phyloP scores from a whole-genome alignment of 2,113 vertebrate species.

The Perca fluviatilis region DNA sequence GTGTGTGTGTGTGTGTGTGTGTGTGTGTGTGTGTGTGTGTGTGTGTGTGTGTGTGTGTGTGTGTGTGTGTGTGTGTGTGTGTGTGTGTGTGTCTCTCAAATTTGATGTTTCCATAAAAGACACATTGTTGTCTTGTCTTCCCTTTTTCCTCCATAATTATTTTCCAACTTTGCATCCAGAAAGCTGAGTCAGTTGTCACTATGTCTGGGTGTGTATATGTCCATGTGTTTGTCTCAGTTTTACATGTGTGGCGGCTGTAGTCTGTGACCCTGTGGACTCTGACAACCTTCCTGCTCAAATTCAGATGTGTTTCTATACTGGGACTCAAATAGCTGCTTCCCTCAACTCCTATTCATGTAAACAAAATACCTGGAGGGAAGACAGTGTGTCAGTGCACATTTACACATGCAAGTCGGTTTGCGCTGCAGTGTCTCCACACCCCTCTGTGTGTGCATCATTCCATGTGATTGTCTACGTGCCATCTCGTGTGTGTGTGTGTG shows the following conservation, averaged over 20 bases:
- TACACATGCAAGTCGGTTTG: slow-evolving; percentile 8
- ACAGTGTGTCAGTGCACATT: slow-evolving; percentile 42
- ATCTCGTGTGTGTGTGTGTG: slow-evolving; percentile 24
- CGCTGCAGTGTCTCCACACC: slow-evolving; percentile 12
- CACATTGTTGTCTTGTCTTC: slow-evolving; percentile 33
- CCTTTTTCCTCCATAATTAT: background rate
- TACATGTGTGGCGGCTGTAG: background rate
- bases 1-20: background rate
- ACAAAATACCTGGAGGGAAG: slow-evolving; percentile 64
- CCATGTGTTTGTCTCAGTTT: background rate
- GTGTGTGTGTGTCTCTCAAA: background rate
- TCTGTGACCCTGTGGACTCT: slow-evolving; percentile 14
- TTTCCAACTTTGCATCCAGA: slow-evolving; percentile 9
- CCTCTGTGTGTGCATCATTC: slow-evolving; percentile 16
- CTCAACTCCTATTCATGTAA: slow-evolving; percentile 60
- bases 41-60: too few species aligned
- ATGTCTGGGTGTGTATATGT: background rate
- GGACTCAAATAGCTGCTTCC: slow-evolving; percentile 45
- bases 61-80: background rate
- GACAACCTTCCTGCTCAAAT: slow-evolving; percentile 26
- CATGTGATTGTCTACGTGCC: slow-evolving; percentile 38
- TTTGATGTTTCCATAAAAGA: slow-evolving; percentile 34
- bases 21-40: background rate
- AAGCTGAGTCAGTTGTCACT: slow-evolving; percentile 7
- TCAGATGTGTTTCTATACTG: slow-evolving; percentile 43